Evolutionary conservation across 1,140 invertebrate species (phyloP), one percentile per base, ranked within the genome.

Genomic region (Eupeodes corollae): DNA sequence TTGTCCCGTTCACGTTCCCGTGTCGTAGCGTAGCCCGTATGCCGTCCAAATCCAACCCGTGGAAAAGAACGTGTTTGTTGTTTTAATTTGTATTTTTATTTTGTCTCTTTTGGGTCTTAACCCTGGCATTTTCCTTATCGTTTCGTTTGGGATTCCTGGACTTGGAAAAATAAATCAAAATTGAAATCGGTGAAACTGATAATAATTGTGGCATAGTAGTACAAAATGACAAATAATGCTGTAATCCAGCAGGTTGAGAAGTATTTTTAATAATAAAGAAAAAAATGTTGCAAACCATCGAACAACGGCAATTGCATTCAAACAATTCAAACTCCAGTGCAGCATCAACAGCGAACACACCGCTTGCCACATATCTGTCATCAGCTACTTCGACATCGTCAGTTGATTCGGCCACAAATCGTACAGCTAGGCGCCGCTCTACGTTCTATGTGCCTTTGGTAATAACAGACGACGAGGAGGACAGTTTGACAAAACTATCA

Each of bases 391-490:
- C 34, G 6, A 16, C 34, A 11, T 40, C 32, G 43, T n/a, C 14
- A 14, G 13, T 19, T 6, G 32, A 31, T 12, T 41, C 54, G 19
- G 53, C 56, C 15, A 60, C 66, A 32, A 63, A 66, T 38, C 66
- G 68, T 35, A 56, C 63, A 26, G 55, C 61, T 41, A 65, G 74
- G 12, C 72, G 76, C 32, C 72, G 75, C 41, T 78, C 76, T 41
- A 73, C 75, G 45, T 78, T 78, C 63, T 78, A 78, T 55, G 73
- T 78, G 45, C 75, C 76, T 50, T 59, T 78, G 46, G 73, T 76
- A 14, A 67, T 61, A 9, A 62, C 63, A 46, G 63, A 67, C 63
- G 63, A 66, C 38, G 57, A 61, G 31, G 16, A 44, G 3, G 49
- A 51, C 30, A 26, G n/a, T n/a, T n/a, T n/a, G 39, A 45, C 10